These are phyloP conservation scores for Perca schrenkii DNA, from an alignment of 2,113 vertebrate genomes.

Conservation along the genomic window DNA sequence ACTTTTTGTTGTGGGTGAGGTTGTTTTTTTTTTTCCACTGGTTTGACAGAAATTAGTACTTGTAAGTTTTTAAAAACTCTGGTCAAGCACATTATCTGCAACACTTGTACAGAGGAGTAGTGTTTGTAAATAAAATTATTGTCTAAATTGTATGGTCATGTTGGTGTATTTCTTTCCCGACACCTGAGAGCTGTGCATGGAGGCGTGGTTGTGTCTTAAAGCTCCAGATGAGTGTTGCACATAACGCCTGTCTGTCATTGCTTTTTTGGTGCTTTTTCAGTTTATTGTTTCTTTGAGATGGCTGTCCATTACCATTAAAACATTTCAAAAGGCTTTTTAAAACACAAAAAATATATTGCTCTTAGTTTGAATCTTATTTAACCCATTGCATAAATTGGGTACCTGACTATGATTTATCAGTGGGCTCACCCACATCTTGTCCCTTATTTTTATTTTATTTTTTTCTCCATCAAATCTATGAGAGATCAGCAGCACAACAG, in stretches of 20 bases:
- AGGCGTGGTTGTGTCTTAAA: conserved; percentile 40
- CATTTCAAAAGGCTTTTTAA: conserved; percentile 64
- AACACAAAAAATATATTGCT: conserved; percentile 5
- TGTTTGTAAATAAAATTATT: conserved; percentile 84
- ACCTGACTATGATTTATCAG: conserved; percentile 67
- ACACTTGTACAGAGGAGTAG: conserved; percentile 81
- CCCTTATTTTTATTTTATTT: conserved; percentile 6
- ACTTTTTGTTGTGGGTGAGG: conserved; percentile 65
- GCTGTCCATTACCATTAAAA: conserved; percentile 77
- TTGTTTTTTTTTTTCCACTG: conserved; percentile 57
- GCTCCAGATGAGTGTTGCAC: conserved; percentile 59
- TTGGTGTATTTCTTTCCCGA: conserved; percentile 79
- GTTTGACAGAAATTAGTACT: conserved; percentile 67
- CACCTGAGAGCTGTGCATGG: conserved; percentile 59
- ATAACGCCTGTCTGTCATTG: conserved; percentile 55
- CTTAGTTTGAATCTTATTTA: conserved; percentile 47
- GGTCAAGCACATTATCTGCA: conserved; percentile 77
- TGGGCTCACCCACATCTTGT: conserved; percentile 65
- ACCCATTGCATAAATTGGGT: conserved; percentile 76
- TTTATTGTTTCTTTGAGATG: conserved; percentile 69
- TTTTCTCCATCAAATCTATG: conserved; percentile 68
- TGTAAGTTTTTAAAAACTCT: conserved; percentile 66
- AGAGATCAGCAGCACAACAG: conserved; percentile 73
- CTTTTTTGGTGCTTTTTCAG: conserved; percentile 37
- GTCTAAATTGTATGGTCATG: conserved; percentile 79